Base-by-base conservation (phyloP, 2,113 vertebrate species). In the Ascaphus truei region DNA sequence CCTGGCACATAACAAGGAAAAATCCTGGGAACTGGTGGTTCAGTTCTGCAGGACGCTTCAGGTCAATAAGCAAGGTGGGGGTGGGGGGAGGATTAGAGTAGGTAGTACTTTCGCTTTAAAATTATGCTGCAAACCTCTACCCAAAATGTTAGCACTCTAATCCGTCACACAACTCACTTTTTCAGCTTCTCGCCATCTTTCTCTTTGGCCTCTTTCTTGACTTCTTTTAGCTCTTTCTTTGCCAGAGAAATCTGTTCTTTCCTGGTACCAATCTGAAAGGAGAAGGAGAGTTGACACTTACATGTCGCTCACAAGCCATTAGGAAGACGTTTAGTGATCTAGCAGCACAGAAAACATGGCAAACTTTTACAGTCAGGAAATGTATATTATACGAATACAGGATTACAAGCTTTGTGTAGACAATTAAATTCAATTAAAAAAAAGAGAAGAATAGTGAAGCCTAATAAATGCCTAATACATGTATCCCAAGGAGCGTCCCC, bases 181-280 rank as follows among this genome's bases (percentile, higher is more conserved):
- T 77, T 74, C 39, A 66, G 56, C 69, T 87, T 89, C 47, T 57
- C 25, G 50, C 85, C 82, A 0, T 74, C 65, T 25, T 5, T 75
- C 11, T 50, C 77, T 72, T 87, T 88, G 11, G 76, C 67, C 16
- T 80, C 78, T 71, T 80, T 81, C 72, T 92, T 89, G 18, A 79
- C 80, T 62, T 84, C 75, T 62, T 85, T 82, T 63, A 88, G 71
- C 48, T 89, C 83, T 1, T 69, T 76, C 62, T 89, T 85, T n/a
- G 80, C 79, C 1, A 84, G 71, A 5, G 39, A 13, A 73, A 91
- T 71, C 75, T 78, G 76, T 39, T 88, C 81, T 67, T 81, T 91
- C 50, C 79, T 78, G 33, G 26, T 64, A 8, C 85, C 88, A 65
- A 87, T 75, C 83, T 88, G 34, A 29, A 9, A 56, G 29, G 12